Evolutionary conservation across 1,140 invertebrate genomes (phyloP).

Genomic region (Cyclargus thomasi): DNA sequence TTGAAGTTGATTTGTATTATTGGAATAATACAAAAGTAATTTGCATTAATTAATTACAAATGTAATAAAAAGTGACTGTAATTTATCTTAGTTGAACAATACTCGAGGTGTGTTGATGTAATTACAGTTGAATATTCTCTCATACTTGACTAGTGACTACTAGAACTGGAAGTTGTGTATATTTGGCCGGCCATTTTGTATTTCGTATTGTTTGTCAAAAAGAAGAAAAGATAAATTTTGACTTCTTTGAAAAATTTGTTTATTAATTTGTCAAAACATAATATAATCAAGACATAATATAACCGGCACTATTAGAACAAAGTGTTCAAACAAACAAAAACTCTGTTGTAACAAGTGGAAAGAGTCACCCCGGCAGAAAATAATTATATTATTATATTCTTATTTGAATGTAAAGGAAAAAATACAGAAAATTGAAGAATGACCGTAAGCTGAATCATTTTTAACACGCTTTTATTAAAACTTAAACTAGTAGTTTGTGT

Average conservation of each 20-base stretch:
- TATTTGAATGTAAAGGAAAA: no score
- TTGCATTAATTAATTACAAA: constrained; percentile 45
- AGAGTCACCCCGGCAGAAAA: no score
- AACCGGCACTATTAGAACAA: no score
- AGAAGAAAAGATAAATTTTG: constrained; percentile 48
- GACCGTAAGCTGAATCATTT: no score
- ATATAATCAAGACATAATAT: neutral
- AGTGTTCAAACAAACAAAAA: no score
- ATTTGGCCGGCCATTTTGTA: constrained; percentile 66
- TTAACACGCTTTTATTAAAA: no score
- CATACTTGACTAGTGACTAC: constrained; percentile 22
- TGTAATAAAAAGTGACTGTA: constrained; percentile 28
- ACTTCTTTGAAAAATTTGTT: constrained; percentile 5
- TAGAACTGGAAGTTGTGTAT: constrained; percentile 28
- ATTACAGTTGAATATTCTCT: no score
- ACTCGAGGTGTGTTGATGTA: constrained; percentile 16
- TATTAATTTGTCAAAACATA: neutral
- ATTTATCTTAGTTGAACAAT: constrained; percentile 16
- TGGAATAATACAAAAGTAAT: constrained; percentile 40
- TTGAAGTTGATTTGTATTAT: constrained; percentile 36
- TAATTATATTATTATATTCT: no score
- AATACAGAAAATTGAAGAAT: no score
- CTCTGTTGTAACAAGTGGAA: no score
- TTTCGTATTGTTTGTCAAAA: constrained; percentile 39
- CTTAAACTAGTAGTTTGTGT: no score